phyloP scores from a whole-genome alignment of 2,797 vertebrate genomes.

The Salmo trutta region DNA sequence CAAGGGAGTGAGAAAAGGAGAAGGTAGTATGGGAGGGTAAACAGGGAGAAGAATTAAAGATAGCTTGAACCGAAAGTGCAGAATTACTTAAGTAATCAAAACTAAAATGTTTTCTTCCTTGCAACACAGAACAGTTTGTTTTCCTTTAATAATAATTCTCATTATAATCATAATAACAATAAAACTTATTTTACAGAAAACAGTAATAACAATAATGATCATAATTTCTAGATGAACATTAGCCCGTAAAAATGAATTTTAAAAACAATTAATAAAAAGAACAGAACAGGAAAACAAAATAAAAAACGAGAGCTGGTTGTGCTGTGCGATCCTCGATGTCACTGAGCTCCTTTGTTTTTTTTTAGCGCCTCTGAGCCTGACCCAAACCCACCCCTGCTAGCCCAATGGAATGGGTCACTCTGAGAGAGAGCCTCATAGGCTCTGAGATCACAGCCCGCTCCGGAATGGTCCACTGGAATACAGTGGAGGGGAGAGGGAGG shows the following conservation, averaged over 20 bases:
- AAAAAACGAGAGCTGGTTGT: slow-evolving; percentile 71
- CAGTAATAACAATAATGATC: slow-evolving; percentile 84
- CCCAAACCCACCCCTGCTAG: slow-evolving; percentile 32
- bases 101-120: slow-evolving; percentile 78
- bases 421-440: slow-evolving; percentile 24
- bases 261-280: slow-evolving; percentile 55
- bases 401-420: slow-evolving; percentile 35
- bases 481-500: slow-evolving; percentile 39
- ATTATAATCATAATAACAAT: slow-evolving; percentile 72
- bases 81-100: slow-evolving; percentile 80
- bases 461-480: slow-evolving; percentile 65
- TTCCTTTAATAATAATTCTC: slow-evolving; percentile 74
- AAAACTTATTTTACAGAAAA: slow-evolving; percentile 81
- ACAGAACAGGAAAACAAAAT: slow-evolving; percentile 32
- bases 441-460: slow-evolving; percentile 68
- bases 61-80: slow-evolving; percentile 85
- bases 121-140: slow-evolving; percentile 82
- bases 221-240: slow-evolving; percentile 82
- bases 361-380: slow-evolving; percentile 46
- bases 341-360: slow-evolving; percentile 59
- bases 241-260: slow-evolving; percentile 68
- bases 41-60: slow-evolving; percentile 54
- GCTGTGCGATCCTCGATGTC: slow-evolving; percentile 62
- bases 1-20: background rate
- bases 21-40: slow-evolving; percentile 19